Conservation (phyloP, 92 coral and sea anemone species). For the Anthopleura xanthogrammica region DNA sequence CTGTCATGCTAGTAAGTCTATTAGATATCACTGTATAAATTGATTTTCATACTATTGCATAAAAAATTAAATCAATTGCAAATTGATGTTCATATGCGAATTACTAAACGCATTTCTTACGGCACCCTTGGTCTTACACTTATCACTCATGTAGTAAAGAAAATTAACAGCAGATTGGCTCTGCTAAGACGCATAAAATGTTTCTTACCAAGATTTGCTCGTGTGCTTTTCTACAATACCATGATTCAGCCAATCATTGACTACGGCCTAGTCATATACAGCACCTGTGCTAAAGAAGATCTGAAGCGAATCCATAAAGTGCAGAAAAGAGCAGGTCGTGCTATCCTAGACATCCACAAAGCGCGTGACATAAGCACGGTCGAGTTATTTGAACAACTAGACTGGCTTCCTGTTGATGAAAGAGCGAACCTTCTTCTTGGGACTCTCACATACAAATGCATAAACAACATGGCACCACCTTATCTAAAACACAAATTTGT, state of each 20-base stretch:
- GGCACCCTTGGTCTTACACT: too few relatives aligned
- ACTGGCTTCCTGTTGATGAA: not conserved
- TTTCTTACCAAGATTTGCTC: not conserved
- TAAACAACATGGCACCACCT: too few relatives aligned
- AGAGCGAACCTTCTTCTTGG: too few relatives aligned
- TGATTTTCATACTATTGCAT: not conserved
- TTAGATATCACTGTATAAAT: too few relatives aligned
- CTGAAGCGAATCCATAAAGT: not conserved
- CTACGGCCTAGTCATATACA: not conserved
- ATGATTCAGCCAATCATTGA: slow-evolving; percentile 1
- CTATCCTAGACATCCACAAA: not conserved
- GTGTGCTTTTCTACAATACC: not conserved
- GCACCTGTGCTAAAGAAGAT: not conserved
- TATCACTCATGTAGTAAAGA: too few relatives aligned
- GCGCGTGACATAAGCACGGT: not conserved
- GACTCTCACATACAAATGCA: too few relatives aligned
- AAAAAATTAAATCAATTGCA: too few relatives aligned
- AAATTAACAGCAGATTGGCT: not conserved
- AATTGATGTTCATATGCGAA: too few relatives aligned
- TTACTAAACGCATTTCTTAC: too few relatives aligned
- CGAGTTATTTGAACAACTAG: not conserved
- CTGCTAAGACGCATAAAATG: not conserved
- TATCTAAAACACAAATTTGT: too few relatives aligned
- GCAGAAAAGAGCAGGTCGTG: not conserved
- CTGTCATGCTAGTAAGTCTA: slow-evolving; percentile 41